These are phyloP conservation scores for Chloromyia formosa DNA, from an alignment of 2,888 invertebrate genomes.

Conservation along the genomic window DNA sequence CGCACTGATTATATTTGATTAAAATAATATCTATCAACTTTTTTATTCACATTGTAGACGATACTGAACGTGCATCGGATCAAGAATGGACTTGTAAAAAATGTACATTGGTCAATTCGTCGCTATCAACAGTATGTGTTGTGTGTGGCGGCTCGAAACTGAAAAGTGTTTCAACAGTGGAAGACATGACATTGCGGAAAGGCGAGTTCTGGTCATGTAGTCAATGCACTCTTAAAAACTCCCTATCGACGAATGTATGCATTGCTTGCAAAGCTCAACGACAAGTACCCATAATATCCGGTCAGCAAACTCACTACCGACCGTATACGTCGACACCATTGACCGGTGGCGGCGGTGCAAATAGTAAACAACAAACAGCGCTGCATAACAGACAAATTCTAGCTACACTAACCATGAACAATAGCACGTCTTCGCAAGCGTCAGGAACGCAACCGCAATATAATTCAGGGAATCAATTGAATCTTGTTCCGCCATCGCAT, in stretches of 20 bases:
- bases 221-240: conserved; percentile 84
- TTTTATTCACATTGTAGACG: conserved; percentile 54
- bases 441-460: not conserved
- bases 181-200: conserved; percentile 75
- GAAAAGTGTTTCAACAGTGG: conserved; percentile 71
- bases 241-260: conserved; percentile 72
- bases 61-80: conserved; percentile 56
- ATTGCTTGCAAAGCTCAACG: conserved; percentile 78
- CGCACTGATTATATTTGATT: too few species aligned
- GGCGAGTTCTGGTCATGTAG: conserved; percentile 83
- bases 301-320: conserved; percentile 56
- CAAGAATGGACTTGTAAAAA: conserved; percentile 85
- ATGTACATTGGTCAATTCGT: conserved; percentile 85
- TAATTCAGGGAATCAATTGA: conserved; percentile 49
- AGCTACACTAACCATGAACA: conserved; percentile 51
- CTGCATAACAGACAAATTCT: conserved; percentile 53
- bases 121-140: conserved; percentile 76
- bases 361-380: conserved; percentile 52
- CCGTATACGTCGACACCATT: conserved; percentile 55
- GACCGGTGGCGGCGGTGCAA: conserved; percentile 42
- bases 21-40: too few species aligned
- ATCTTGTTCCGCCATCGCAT: conserved; percentile 56
- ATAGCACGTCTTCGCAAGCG: conserved; percentile 41
- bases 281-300: conserved; percentile 61
- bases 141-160: conserved; percentile 88